These are phyloP conservation scores for Argyresthia goedartella DNA, from an alignment of 2,888 invertebrate species.

Conservation along the genomic window DNA sequence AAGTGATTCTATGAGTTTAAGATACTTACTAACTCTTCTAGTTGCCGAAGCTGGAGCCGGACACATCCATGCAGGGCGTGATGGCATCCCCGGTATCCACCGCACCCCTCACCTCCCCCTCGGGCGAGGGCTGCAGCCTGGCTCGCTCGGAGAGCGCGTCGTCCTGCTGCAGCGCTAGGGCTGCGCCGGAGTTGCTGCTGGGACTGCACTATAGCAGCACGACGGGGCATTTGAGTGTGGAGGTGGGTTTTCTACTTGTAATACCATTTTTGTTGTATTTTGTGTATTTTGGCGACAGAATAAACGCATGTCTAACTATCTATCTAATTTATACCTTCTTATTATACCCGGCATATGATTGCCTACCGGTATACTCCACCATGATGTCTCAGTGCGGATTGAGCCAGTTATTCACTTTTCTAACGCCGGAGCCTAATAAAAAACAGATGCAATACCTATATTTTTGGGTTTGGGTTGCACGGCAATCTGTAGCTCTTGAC, in stretches of 20 bases:
- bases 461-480: too few relatives aligned
- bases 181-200: conserved; percentile 91
- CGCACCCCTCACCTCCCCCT: conserved; percentile 35
- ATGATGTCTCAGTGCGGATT: too few relatives aligned
- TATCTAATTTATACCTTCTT: too few relatives aligned
- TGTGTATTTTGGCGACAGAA: too few relatives aligned
- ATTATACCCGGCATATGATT: too few relatives aligned
- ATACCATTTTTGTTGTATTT: neutral
- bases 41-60: conserved; percentile 49
- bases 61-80: conserved; percentile 40
- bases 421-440: too few relatives aligned
- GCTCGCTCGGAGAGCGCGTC: conserved; percentile 94
- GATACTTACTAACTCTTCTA: conserved; percentile 13
- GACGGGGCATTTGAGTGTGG: conserved; percentile 93
- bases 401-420: too few relatives aligned
- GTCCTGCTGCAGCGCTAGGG: conserved; percentile 91
- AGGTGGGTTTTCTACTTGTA: conserved; percentile 60
- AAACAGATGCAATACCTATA: too few relatives aligned
- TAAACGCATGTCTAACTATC: too few relatives aligned
- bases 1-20: too few relatives aligned
- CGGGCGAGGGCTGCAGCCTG: conserved; percentile 74
- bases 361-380: too few relatives aligned
- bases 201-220: conserved; percentile 94
- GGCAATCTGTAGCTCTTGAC: too few relatives aligned
- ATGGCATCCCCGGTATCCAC: conserved; percentile 49